These are phyloP conservation scores for Cataglyphis cursor DNA, from an alignment of 2,888 invertebrate species.

Conservation along the genomic window DNA sequence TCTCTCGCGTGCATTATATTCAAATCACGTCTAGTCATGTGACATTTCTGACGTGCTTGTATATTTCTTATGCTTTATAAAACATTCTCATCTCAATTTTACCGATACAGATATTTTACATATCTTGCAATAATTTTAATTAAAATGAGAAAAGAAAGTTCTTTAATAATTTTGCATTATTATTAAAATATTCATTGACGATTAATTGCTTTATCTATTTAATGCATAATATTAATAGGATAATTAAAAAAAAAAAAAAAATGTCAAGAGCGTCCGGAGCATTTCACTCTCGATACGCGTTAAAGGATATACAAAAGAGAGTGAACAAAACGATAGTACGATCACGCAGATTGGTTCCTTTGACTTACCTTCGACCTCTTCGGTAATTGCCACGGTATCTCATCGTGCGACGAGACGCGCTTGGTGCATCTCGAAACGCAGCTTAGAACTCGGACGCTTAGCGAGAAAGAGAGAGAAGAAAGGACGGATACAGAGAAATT, in stretches of 20 bases:
- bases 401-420: constrained; percentile 33
- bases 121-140: background rate
- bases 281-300: background rate
- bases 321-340: constrained; percentile 4
- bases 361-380: background rate
- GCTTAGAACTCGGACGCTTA: constrained; percentile 50
- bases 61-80: background rate
- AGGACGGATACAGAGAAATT: constrained; percentile 63
- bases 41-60: background rate
- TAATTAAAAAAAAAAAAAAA: background rate
- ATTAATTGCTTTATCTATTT: background rate
- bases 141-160: background rate
- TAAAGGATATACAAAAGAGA: background rate
- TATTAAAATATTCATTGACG: background rate
- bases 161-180: background rate
- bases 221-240: background rate
- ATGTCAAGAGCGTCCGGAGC: background rate
- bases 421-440: background rate
- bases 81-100: background rate
- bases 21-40: background rate
- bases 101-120: background rate
- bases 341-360: background rate
- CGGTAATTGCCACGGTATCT: constrained; percentile 74
- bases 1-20: constrained; percentile 19
- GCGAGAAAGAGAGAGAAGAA: constrained; percentile 55